Percentiles rank a stretch among this genome's conserved stretches.
Conservation (phyloP, 1,140 invertebrate species). For the Drosophila parvula region DNA sequence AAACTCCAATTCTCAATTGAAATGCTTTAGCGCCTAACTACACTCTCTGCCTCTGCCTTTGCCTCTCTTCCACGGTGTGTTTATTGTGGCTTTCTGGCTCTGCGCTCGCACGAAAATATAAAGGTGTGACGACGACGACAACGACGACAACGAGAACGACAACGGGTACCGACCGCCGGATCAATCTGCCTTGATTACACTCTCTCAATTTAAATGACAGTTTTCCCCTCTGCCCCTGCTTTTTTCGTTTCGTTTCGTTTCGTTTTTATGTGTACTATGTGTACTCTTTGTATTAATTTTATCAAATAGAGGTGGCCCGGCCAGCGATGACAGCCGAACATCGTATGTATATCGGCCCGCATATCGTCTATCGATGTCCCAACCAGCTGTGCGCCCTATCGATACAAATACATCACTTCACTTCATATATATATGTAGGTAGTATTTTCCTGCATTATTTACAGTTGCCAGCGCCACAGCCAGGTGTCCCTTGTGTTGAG, state of each 20-base stretch:
- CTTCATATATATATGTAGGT: too few species aligned
- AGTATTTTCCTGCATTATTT: constrained; percentile 11
- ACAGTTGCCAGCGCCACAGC: neutral
- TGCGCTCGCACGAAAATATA: constrained; percentile 38
- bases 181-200: constrained; percentile 66
- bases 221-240: constrained; percentile 48
- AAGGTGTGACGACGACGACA: constrained; percentile 35
- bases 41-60: neutral
- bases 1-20: constrained; percentile 14
- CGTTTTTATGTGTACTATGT: constrained; percentile 22
- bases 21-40: constrained; percentile 8
- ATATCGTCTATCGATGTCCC: too few species aligned
- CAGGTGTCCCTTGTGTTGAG: neutral
- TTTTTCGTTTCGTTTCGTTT: constrained; percentile 56
- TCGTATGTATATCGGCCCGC: too few species aligned
- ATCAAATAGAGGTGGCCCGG: constrained; percentile 17
- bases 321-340: neutral
- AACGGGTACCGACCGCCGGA: constrained; percentile 42
- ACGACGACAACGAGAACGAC: neutral
- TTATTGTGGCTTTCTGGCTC: constrained; percentile 22
- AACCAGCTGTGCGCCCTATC: constrained; percentile 3
- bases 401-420: neutral
- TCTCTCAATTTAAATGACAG: constrained; percentile 67
- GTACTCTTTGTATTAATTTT: constrained; percentile 22
- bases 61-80: neutral